Base-by-base conservation (phyloP, 2,113 vertebrate species). In the Lampris megalopsis region DNA sequence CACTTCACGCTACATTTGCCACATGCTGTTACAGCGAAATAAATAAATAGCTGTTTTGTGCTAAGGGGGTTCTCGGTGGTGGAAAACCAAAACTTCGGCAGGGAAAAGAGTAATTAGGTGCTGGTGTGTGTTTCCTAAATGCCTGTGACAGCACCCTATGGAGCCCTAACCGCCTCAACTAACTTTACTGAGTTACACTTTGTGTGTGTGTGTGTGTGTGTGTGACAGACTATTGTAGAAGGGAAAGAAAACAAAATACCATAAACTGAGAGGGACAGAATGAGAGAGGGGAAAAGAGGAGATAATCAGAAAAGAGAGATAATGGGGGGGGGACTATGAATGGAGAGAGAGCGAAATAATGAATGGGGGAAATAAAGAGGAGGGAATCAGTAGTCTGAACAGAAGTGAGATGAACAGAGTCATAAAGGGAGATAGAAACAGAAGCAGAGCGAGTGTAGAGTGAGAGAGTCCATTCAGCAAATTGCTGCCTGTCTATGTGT, bases 111-210 rank as follows among this genome's bases (percentile, higher is more conserved):
- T 52, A 82, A 78, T 73, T 81, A 66, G 63, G 8, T 42, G 61
- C 53, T 10, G 10, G 36, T 69, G 40, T 77, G 53, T 52, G 59
- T 75, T 63, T 63, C 24, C 50, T 86, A 76, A 89, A 77, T 66
- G 54, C 47, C 68, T 85, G 50, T 84, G 86, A 88, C 84, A 84
- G 82, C 60, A 79, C 48, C 66, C 2, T 11, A 6, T 50, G 6
- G 59, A 73, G 77, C 66, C 50, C 58, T 78, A 67, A 71, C 45
- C 43, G 76, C 45, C 68, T 79, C 84, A 77, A 80, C 72, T 73
- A 59, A 56, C 6, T 72, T 45, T 64, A 58, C 72, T 71, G n/a
- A 49, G 50, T 75, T 52, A 82, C 61, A 58, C 57, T 60, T 3
- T 37, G 36, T 41, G 6, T 64, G 6, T 63, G 4, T 75, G 54